Percentiles rank a stretch among this genome's conserved stretches.
Evolutionary conservation across 2,113 vertebrate genomes (phyloP).

Genomic region (Sitta europaea): DNA sequence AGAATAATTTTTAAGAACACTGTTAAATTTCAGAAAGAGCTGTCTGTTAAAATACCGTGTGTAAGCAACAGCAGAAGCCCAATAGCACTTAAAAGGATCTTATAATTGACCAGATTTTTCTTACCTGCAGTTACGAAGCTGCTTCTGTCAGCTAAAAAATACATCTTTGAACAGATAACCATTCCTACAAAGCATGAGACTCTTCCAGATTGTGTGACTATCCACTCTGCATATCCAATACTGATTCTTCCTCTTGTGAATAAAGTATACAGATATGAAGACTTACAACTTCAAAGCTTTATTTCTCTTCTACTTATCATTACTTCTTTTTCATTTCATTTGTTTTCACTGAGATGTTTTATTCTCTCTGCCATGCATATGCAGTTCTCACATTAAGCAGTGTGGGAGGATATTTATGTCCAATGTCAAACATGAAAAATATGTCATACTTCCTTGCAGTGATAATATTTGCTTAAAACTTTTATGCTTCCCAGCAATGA

Average conservation of each 20-base stretch:
- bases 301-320: neutral
- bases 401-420: slow-evolving; percentile 61
- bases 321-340: slow-evolving; percentile 35
- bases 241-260: neutral
- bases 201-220: neutral
- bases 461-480: slow-evolving; percentile 48
- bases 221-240: neutral
- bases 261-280: neutral
- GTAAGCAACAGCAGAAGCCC: neutral
- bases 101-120: neutral
- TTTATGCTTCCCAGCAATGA: slow-evolving; percentile 44
- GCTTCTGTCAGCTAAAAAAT: neutral
- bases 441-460: slow-evolving; percentile 27
- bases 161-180: neutral
- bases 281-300: slow-evolving; percentile 43
- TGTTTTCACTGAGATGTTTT: slow-evolving; percentile 53
- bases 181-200: neutral
- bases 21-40: neutral
- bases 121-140: neutral
- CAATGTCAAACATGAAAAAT: slow-evolving; percentile 49
- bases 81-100: neutral
- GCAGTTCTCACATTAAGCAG: slow-evolving; percentile 42
- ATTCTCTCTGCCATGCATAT: slow-evolving; percentile 30
- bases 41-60: neutral
- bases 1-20: neutral